Evolutionary conservation across 2,797 vertebrate genomes (phyloP), one percentile per base, ranked within the genome.

Genomic region (Lithobates sylvaticus): DNA sequence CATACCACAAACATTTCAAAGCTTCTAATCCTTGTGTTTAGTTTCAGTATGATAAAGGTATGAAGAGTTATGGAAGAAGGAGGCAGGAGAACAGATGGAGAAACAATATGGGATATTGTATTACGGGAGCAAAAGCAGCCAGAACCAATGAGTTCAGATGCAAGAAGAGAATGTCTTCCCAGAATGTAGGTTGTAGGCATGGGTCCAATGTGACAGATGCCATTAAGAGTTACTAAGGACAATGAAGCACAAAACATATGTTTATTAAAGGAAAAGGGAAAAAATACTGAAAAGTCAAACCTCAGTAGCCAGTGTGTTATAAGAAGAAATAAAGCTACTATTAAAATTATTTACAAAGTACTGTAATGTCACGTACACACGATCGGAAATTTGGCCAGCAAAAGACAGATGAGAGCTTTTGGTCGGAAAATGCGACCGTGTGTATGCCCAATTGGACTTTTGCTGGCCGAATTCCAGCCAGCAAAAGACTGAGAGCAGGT

Each of bases 181-280:
- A 67, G 71, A 80, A 80, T 85, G 72, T 74, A 67, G 42, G 58
- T 75, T 80, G 26, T 12, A 81, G 84, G 84, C 84, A 39, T 23
- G 16, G 58, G 77, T 85, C 77, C 84, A 85, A 85, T 78, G 69
- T 85, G 84, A 72, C 84, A 85, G 84, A 85, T 85, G 84, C 27
- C 77, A 80, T 85, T 74, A 85, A 80, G 76, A 85, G 76, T 78
- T 78, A 73, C 67, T 36, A 68, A 69, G 84, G 61, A 81, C 84
- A 85, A 39, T 81, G 71, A 81, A 68, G 84, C 39, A 81, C 27
- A 76, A 85, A 81, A 75, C 77, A 85, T 85, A 84, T 81, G 77
- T 69, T 80, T 80, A 42, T 39, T 75, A 50, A 75, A 68, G 27
- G 39, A 39, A 34, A 42, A n/a, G n/a, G 23, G 39, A 36, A 67